Base-by-base conservation (phyloP, 2,797 vertebrate genomes). In the Betta splendens region DNA sequence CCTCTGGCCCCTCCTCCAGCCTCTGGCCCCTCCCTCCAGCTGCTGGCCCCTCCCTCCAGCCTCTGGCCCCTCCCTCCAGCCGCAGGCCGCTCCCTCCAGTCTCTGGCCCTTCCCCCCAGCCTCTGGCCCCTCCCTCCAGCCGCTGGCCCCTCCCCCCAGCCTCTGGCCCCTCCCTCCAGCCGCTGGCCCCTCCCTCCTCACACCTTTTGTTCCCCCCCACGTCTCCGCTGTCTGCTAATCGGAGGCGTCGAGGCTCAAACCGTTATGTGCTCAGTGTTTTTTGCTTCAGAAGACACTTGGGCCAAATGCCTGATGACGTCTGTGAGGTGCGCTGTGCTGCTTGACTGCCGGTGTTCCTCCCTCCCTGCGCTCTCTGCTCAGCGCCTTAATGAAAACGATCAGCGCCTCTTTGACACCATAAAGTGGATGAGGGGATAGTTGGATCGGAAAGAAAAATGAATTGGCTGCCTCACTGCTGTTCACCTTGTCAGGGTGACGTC, bases 311-410 rank as follows among this genome's bases (percentile, higher is more conserved):
- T 67, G 22, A 45, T 35, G 33, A 35, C 6, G 33, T 8, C n/a
- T 35, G 33, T 35, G 33, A 64, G 42, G 44, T 18, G n/a, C 22
- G 28, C n/a, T 7, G 22, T 36, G 32, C 62, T 70, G 46, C 42
- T n/a, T 64, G 72, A 62, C 71, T 72, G 64, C 48, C 26, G 1
- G 35, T 60, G 59, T 79, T 86, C 70, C 80, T 72, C 54, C 52
- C 47, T 47, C 58, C 29, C 28, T 33, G 10, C 31, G n/a, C n/a
- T 17, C 52, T 57, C 45, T 54, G 21, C 61, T 20, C 48, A 20
- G 0, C 17, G 22, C 36, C 52, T 31, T 66, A 47, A 49, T 46
- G 43, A 59, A 18, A 63, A 57, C 43, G 23, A 64, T n/a, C 43
- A 29, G 18, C 13, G 16, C 18, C 7, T 43, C 48, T 51, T 64